Base-by-base conservation (phyloP, 2,113 vertebrate genomes). In the Engraulis encrasicolus region DNA sequence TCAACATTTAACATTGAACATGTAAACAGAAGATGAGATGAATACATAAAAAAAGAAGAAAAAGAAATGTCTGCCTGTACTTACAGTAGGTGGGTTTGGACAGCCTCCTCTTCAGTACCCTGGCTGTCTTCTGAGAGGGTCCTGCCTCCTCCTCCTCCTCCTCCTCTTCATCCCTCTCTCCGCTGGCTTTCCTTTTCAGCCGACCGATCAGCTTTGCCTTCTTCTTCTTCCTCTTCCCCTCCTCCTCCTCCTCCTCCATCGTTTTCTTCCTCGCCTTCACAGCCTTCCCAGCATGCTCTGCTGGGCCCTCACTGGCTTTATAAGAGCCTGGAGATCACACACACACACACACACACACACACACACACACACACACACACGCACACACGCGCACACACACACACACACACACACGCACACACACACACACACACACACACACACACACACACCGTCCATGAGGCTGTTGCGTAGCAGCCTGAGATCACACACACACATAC, bases 131-230 rank as follows among this genome's bases (percentile, higher is more conserved):
- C 50, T 15, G 36, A 50, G 86, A 95, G 0, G 92, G 81, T 12
- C 91, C 89, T 0, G 91, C 84, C 83, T 85, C 81, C 82, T 88
- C 85, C 19, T 89, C 86, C 1, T 92, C 84, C 0, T 89, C 71
- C 0, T 85, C 81, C 2, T 50, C 3, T 34, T 1, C 0, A 0
- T 40, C 80, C 6, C 6, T 2, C 50, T 0, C 1, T 71, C 31
- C 9, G 83, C 20, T 4, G 49, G 15, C 81, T 90, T 19, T 12
- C 81, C 50, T 83, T 91, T 78, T 50, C 84, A 81, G 80, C 80
- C 37, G 11, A 38, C 45, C 89, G 79, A 0, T 74, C 71, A n/a
- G 3, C 19, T 66, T 66, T 14, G 6, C 15, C 0, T 87, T 81
- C 74, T 50, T 38, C 6, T 58, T 83, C 78, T n/a, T 66, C 85